Conservation (phyloP, 1,140 invertebrate species). For the Tetramorium alpestre region DNA sequence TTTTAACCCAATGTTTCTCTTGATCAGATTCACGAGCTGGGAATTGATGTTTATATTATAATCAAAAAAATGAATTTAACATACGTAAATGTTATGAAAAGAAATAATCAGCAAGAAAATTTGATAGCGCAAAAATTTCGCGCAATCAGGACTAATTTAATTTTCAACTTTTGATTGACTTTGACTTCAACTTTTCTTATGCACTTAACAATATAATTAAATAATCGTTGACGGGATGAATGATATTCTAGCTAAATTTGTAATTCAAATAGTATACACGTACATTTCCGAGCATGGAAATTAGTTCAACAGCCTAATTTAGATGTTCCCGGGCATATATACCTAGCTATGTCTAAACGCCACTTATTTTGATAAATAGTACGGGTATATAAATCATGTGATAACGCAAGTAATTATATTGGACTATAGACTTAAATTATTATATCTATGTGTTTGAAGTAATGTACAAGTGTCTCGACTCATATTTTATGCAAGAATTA, state of each 20-base stretch:
- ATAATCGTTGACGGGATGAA: neutral
- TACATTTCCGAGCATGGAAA: neutral
- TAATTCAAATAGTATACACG: neutral
- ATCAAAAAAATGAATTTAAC: neutral
- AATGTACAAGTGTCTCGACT: neutral
- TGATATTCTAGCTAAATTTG: neutral
- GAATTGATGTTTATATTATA: neutral
- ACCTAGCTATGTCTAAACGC: neutral
- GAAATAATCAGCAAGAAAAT: neutral
- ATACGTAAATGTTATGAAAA: neutral
- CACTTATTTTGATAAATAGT: neutral
- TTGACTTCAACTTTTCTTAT: neutral
- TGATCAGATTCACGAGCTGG: neutral
- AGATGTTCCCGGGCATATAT: neutral
- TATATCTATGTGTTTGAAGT: neutral
- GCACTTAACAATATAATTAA: neutral
- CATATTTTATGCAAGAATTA: neutral
- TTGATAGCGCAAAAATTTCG: neutral
- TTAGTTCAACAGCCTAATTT: conserved; percentile 33
- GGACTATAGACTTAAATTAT: neutral
- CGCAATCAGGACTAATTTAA: neutral
- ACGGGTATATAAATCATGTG: neutral
- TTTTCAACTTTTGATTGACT: neutral
- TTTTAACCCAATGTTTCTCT: neutral
- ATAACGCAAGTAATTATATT: neutral